phyloP scores from a whole-genome alignment of 2,888 invertebrate species.

The Lasius fuliginosus region DNA sequence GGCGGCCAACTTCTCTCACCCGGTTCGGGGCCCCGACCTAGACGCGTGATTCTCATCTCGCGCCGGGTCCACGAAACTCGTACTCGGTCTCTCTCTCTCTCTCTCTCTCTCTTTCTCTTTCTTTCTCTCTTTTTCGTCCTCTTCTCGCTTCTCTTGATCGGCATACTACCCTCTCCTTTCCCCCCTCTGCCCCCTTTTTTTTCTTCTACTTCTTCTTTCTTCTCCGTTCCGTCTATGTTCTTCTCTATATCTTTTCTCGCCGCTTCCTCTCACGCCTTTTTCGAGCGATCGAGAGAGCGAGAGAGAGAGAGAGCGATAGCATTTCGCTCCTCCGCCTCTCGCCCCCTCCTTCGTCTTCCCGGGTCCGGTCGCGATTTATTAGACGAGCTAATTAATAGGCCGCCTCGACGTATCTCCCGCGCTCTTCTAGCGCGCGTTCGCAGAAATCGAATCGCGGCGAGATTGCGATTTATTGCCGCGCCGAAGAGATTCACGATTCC shows the following conservation, averaged over 20 bases:
- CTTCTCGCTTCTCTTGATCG: constrained; percentile 51
- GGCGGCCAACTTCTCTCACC: constrained; percentile 78
- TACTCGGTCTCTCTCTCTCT: constrained; percentile 23
- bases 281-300: constrained; percentile 5
- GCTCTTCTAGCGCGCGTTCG: constrained; percentile 65
- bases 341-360: not conserved
- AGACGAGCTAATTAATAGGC: constrained; percentile 83
- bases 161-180: constrained; percentile 12
- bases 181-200: constrained; percentile 21
- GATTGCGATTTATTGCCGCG: constrained; percentile 75
- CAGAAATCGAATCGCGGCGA: constrained; percentile 75
- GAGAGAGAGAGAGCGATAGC: constrained; percentile 45
- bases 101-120: constrained; percentile 14
- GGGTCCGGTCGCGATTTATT: constrained; percentile 79
- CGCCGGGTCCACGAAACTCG: constrained; percentile 75
- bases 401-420: constrained; percentile 67
- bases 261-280: not conserved
- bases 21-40: constrained; percentile 76
- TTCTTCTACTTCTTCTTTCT: constrained; percentile 30
- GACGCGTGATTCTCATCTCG: constrained; percentile 74
- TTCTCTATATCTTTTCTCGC: not conserved
- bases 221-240: constrained; percentile 27
- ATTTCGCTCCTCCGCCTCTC: not conserved
- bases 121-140: constrained; percentile 58
- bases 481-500: constrained; percentile 71